Conservation (phyloP, 2,888 invertebrate species). For the Oscheius myriophilus region DNA sequence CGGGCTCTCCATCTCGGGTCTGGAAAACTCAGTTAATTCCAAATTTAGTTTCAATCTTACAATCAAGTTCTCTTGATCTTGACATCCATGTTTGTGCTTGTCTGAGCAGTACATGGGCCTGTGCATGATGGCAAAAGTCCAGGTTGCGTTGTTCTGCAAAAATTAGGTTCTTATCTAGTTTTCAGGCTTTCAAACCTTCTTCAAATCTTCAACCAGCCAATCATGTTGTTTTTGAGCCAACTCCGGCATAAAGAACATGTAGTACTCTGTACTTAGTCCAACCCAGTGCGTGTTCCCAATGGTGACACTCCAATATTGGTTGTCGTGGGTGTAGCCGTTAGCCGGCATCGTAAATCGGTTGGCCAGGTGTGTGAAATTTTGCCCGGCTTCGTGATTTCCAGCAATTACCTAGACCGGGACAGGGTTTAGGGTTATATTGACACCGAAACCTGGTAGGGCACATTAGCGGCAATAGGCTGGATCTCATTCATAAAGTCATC, state of each 20-base stretch:
- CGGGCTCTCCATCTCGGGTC: constrained; percentile 37
- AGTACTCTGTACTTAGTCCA: constrained; percentile 90
- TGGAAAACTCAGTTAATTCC: background rate
- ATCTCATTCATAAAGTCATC: constrained; percentile 49
- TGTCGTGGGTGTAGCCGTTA: constrained; percentile 68
- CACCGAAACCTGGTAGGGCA: constrained; percentile 80
- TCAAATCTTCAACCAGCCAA: constrained; percentile 64
- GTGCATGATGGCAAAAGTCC: constrained; percentile 88
- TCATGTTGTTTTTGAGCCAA: constrained; percentile 76
- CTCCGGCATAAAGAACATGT: constrained; percentile 85
- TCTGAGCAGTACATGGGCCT: constrained; percentile 88
- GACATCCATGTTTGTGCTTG: constrained; percentile 72
- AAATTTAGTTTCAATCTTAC: constrained; percentile 10
- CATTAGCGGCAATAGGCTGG: constrained; percentile 73
- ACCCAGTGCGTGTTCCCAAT: constrained; percentile 89
- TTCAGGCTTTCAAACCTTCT: constrained; percentile 17
- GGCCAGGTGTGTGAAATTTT: constrained; percentile 93
- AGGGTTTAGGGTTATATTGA: too few relatives aligned
- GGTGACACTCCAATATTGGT: constrained; percentile 76
- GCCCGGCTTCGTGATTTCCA: constrained; percentile 77
- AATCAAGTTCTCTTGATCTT: constrained; percentile 31
- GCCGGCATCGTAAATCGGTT: constrained; percentile 91
- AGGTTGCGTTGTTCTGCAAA: constrained; percentile 76
- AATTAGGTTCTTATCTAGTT: background rate
- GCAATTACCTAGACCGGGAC: constrained; percentile 75